These are phyloP conservation scores for Galendromus occidentalis DNA, from an alignment of 1,140 invertebrate genomes.

Conservation along the genomic window DNA sequence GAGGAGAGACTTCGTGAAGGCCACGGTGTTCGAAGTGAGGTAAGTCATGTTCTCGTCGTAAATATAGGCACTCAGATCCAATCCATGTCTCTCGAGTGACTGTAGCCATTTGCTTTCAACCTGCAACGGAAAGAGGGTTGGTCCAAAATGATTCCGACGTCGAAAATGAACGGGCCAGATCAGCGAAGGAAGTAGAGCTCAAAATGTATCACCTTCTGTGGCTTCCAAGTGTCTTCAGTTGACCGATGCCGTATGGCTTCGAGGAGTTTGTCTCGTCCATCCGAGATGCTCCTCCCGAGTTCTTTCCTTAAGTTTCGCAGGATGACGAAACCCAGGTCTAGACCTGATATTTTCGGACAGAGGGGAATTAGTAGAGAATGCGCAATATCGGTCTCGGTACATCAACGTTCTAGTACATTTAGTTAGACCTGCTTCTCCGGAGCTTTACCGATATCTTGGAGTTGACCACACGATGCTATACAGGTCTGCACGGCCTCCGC, in stretches of 20 bases:
- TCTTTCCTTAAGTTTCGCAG: constrained; percentile 51
- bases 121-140: too few relatives aligned
- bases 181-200: too few relatives aligned
- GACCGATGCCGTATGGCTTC: constrained; percentile 48
- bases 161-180: too few relatives aligned
- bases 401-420: too few relatives aligned
- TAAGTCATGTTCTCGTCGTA: not conserved
- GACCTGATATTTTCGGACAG: too few relatives aligned
- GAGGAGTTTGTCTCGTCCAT: constrained; percentile 48
- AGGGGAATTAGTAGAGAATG: too few relatives aligned
- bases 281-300: constrained; percentile 37
- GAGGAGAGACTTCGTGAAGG: not conserved
- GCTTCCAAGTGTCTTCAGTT: constrained; percentile 45
- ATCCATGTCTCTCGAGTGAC: too few relatives aligned
- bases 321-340: constrained; percentile 63
- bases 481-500: constrained; percentile 65
- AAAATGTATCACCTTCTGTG: constrained; percentile 37
- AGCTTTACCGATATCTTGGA: constrained; percentile 23
- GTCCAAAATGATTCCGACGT: too few relatives aligned
- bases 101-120: too few relatives aligned
- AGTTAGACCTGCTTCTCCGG: too few relatives aligned
- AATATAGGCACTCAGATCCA: too few relatives aligned
- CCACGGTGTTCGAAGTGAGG: not conserved
- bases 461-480: constrained; percentile 49
- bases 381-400: constrained; percentile 10